Conservation (phyloP, 92 coral and sea anemone genomes). For the Palythoa caribaeorum region DNA sequence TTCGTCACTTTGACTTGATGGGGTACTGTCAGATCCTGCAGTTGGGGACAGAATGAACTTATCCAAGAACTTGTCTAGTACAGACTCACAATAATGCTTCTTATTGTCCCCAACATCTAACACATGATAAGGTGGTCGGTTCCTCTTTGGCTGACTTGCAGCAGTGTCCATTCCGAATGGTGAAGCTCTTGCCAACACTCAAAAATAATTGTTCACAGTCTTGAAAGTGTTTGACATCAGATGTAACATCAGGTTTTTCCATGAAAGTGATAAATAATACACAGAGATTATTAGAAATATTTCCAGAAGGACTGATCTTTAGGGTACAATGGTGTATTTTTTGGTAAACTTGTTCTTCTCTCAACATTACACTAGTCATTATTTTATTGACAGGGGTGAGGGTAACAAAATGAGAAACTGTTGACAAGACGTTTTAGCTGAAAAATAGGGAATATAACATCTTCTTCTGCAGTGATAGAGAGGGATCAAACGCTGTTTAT, state of each 20-base stretch:
- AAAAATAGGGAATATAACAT: background rate
- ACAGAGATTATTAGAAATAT: background rate
- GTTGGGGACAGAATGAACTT: slow-evolving; percentile 36
- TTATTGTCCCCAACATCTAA: slow-evolving; percentile 59
- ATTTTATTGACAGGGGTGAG: background rate
- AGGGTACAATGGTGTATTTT: background rate
- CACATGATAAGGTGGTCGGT: slow-evolving; percentile 52
- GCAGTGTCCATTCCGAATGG: slow-evolving; percentile 57
- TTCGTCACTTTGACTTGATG: slow-evolving; percentile 36
- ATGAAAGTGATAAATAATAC: background rate
- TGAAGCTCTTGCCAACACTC: slow-evolving; percentile 55
- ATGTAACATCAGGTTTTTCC: slow-evolving; percentile 35
- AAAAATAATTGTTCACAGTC: slow-evolving; percentile 63
- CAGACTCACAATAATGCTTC: slow-evolving; percentile 45
- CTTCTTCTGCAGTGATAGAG: slow-evolving; percentile 5
- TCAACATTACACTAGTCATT: slow-evolving; percentile 20
- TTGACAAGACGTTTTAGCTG: background rate
- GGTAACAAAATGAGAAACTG: slow-evolving; percentile 18
- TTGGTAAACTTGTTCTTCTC: slow-evolving; percentile 19
- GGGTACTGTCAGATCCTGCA: slow-evolving; percentile 28
- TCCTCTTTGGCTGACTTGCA: slow-evolving; percentile 50
- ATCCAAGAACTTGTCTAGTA: slow-evolving; percentile 11
- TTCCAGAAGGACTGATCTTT: slow-evolving; percentile 19
- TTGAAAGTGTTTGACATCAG: slow-evolving; percentile 57
- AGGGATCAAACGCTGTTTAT: slow-evolving; percentile 28